Evolutionary conservation across 2,888 invertebrate species (phyloP), one percentile per base, ranked within the genome.

Genomic region (Subacronicta megacephala): DNA sequence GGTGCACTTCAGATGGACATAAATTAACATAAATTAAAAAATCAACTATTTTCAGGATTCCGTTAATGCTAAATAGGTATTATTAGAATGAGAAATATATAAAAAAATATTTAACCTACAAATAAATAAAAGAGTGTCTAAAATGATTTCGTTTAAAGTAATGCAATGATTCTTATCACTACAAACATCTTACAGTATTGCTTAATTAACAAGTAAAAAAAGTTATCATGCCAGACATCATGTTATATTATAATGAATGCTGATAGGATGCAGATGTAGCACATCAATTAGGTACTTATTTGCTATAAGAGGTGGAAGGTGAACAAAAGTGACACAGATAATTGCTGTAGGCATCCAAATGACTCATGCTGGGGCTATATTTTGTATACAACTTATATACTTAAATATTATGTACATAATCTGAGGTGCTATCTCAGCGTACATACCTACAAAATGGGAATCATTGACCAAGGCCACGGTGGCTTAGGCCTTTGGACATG

Each of bases 401-500:
- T n/a, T 31, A n/a, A 12, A 62, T 62, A 29, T 53, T 36, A 42
- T 46, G 17, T 26, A 49, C 43, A 57, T 51, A 60, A 54, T 58
- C 59, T 53, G 47, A 13, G 12, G 50, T 44, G 37, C 65, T 71
- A 78, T 66, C 69, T 72, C 60, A 56, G 60, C 62, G 59, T 55
- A 43, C 64, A 61, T 63, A n/a, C 50, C 42, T 54, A 44, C 64
- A 64, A 51, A 62, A 49, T 63, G 41, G 62, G 65, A 73, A 59
- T 54, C 44, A 35, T 67, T 55, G 41, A 64, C 51, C 72, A 80
- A 79, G 77, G 77, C 71, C 59, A 13, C 7, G 31, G 15, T 5
- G 26, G 43, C 55, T 49, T 57, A 58, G 64, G 63, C 54, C 56
- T 62, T 56, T 41, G 17, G 56, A 81, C 82, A 70, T 75, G 83